These are phyloP conservation scores for Austrofundulus limnaeus DNA, from an alignment of 2,113 vertebrate species.

Conservation along the genomic window DNA sequence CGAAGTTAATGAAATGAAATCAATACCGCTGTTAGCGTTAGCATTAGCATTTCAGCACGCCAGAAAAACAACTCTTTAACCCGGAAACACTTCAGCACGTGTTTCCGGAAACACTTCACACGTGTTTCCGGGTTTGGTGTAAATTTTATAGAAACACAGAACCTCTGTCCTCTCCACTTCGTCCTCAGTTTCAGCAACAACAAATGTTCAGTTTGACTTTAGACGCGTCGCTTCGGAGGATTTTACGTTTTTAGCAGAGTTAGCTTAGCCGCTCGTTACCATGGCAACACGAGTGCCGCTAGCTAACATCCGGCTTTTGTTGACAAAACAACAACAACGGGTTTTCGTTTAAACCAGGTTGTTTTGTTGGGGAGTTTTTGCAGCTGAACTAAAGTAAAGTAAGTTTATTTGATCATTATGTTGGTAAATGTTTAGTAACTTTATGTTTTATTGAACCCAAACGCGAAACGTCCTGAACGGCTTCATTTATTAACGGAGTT, in stretches of 20 bases:
- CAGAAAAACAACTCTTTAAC: not conserved
- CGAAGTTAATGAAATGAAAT: not conserved
- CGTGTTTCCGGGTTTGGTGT: too few relatives aligned
- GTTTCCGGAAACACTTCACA: not conserved
- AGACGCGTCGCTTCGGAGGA: too few relatives aligned
- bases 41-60: too few relatives aligned
- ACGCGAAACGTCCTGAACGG: not conserved
- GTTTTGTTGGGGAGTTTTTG: accelerated
- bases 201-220: too few relatives aligned
- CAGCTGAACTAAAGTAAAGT: not conserved
- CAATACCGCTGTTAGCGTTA: not conserved
- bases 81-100: not conserved
- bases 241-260: not conserved
- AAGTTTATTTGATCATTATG: not conserved
- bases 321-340: not conserved
- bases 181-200: too few relatives aligned
- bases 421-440: not conserved
- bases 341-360: not conserved
- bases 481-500: not conserved
- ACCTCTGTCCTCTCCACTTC: too few relatives aligned
- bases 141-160: too few relatives aligned
- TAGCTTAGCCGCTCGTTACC: constrained; percentile 29
- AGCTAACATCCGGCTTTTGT: not conserved
- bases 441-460: accelerated
- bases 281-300: constrained; percentile 24